phyloP scores from a whole-genome alignment of 2,797 vertebrate species.

The Glyptemys insculpta region DNA sequence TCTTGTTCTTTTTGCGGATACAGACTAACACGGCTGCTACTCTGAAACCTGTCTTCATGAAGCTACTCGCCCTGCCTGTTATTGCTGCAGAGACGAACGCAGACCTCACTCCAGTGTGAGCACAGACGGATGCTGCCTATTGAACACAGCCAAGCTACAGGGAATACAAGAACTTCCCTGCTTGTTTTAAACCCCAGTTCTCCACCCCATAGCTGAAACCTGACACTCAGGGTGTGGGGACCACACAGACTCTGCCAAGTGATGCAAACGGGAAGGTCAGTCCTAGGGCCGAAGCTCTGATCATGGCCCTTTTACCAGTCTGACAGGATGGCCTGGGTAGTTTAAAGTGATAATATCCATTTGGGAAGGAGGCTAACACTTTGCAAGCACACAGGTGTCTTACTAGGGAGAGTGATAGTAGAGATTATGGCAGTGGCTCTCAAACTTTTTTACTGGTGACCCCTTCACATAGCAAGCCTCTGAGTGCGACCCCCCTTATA shows the following conservation, averaged over 20 bases:
- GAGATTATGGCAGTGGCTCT: not conserved
- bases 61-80: not conserved
- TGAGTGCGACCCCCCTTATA: no score
- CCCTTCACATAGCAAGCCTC: no score
- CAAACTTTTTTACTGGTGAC: no score
- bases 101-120: not conserved
- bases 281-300: not conserved
- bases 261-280: not conserved
- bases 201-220: not conserved
- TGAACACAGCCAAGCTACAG: not conserved
- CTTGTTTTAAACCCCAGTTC: no score
- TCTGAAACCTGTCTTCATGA: no score
- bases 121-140: not conserved
- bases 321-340: not conserved
- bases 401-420: not conserved
- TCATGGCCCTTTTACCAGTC: not conserved
- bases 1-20: no score
- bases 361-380: no score
- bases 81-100: not conserved
- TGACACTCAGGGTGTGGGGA: not conserved
- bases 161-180: not conserved
- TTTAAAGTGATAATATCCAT: not conserved
- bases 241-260: accelerated
- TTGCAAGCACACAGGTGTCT: not conserved
- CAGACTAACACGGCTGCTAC: no score